Conservation (phyloP, 1,140 invertebrate genomes). For the Branchinecta lindahli region DNA sequence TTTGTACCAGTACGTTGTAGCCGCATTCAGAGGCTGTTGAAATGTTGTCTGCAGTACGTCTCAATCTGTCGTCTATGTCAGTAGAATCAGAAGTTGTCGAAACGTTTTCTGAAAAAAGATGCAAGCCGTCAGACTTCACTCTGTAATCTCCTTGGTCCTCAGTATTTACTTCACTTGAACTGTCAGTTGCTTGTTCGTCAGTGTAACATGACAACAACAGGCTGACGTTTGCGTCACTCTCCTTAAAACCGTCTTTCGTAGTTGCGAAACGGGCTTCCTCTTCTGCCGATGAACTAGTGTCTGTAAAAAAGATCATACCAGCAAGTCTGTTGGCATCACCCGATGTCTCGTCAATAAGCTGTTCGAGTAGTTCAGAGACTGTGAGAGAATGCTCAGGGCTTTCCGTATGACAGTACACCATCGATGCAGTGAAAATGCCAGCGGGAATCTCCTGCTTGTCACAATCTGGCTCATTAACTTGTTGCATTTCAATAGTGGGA, state of each 20-base stretch:
- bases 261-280: neutral
- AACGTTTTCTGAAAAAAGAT: neutral
- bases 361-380: neutral
- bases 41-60: neutral
- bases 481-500: neutral
- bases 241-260: neutral
- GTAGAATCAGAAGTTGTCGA: neutral
- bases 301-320: neutral
- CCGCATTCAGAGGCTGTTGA: neutral
- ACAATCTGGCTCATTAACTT: neutral
- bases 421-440: neutral
- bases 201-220: neutral
- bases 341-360: neutral
- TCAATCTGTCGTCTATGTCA: neutral
- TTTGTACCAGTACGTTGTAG: neutral
- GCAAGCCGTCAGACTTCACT: neutral
- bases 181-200: neutral
- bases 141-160: neutral
- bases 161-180: neutral
- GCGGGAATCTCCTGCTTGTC: neutral
- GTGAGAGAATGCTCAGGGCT: neutral
- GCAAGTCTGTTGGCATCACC: neutral
- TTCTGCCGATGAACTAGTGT: neutral
- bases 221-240: neutral
- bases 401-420: neutral